These are phyloP conservation scores for Megalonaias nervosa DNA, from an alignment of 1,140 invertebrate genomes.

Conservation along the genomic window DNA sequence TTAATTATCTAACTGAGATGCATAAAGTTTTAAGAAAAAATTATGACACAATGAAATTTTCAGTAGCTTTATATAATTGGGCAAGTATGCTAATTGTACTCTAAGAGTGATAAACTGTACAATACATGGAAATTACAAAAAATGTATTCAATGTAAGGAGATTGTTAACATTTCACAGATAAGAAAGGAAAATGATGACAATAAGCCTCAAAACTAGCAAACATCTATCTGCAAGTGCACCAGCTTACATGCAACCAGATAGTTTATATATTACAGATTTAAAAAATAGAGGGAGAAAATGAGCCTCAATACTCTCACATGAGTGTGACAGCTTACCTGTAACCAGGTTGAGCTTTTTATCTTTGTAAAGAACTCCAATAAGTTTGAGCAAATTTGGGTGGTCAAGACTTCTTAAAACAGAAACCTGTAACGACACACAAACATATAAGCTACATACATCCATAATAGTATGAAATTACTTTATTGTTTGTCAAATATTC, in stretches of 20 bases:
- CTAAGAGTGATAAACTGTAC: too few relatives aligned
- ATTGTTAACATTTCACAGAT: background rate
- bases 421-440: constrained; percentile 76
- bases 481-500: too few relatives aligned
- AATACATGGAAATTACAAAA: too few relatives aligned
- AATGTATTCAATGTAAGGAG: too few relatives aligned
- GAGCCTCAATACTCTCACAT: background rate
- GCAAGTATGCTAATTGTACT: too few relatives aligned
- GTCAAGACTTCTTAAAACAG: constrained; percentile 87
- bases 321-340: constrained; percentile 68
- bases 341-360: constrained; percentile 90
- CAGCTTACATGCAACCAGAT: background rate
- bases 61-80: too few relatives aligned
- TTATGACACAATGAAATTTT: too few relatives aligned
- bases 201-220: background rate
- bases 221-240: too few relatives aligned
- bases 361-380: constrained; percentile 94
- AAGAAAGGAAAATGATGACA: background rate
- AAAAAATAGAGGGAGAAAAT: background rate
- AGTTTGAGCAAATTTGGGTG: constrained; percentile 93
- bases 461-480: too few relatives aligned
- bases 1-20: too few relatives aligned
- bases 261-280: constrained; percentile 1
- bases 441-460: too few relatives aligned
- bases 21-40: too few relatives aligned